These are phyloP conservation scores for Phlogophora meticulosa DNA, from an alignment of 2,888 invertebrate species.

Conservation along the genomic window DNA sequence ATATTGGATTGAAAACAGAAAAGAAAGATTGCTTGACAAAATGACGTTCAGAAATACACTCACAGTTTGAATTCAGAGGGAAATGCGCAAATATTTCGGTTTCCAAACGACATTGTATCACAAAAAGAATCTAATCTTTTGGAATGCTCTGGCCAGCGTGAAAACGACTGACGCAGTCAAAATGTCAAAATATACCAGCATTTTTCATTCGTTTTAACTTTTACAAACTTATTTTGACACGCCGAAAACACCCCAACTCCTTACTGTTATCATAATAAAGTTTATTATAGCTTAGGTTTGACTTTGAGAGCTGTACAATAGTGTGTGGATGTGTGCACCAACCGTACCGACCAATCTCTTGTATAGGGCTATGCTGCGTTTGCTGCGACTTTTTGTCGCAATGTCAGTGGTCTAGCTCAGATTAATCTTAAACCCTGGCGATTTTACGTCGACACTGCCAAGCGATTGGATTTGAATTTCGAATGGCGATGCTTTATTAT, in stretches of 20 bases:
- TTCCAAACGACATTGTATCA: constrained; percentile 53
- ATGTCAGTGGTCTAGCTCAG: constrained; percentile 52
- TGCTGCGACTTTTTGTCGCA: constrained; percentile 58
- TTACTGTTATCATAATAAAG: background rate
- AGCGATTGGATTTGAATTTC: constrained; percentile 58
- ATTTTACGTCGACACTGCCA: constrained; percentile 54
- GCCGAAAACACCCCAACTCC: background rate
- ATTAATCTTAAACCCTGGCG: constrained; percentile 59
- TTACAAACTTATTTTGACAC: constrained; percentile 12
- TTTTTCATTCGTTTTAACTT: constrained; percentile 63
- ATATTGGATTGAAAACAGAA: constrained; percentile 44
- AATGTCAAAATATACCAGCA: constrained; percentile 60
- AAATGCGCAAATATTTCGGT: constrained; percentile 55
- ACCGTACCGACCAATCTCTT: constrained; percentile 70
- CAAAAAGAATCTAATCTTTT: constrained; percentile 58
- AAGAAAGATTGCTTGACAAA: constrained; percentile 37
- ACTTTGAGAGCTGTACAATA: background rate
- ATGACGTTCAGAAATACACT: constrained; percentile 39
- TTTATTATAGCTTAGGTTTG: background rate
- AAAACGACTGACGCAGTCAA: constrained; percentile 64
- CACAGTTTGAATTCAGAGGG: constrained; percentile 31
- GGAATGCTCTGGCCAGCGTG: constrained; percentile 53
- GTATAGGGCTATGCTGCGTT: constrained; percentile 64
- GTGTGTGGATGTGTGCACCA: constrained; percentile 53
- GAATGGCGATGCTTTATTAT: constrained; percentile 58